phyloP scores from a whole-genome alignment of 1,140 invertebrate genomes.

The Zaprionus capensis region DNA sequence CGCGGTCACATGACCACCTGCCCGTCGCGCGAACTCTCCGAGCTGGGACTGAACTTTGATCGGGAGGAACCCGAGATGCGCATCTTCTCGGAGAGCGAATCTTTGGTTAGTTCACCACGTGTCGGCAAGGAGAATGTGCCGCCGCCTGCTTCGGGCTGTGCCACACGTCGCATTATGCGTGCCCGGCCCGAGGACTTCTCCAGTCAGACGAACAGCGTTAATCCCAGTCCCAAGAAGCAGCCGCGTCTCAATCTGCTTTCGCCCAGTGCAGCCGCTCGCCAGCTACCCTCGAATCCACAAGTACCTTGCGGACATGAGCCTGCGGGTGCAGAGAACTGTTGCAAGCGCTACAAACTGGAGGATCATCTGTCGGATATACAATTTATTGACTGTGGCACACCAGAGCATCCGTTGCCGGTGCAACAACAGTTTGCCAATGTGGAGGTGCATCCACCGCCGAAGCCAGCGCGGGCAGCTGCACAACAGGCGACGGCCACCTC shows the following conservation, averaged over 20 bases:
- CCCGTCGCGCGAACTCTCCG: slow-evolving; percentile 89
- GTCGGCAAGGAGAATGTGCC: slow-evolving; percentile 85
- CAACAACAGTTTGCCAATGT: slow-evolving; percentile 56
- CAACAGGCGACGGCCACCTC: background rate
- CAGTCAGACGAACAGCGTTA: slow-evolving; percentile 85
- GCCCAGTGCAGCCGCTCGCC: slow-evolving; percentile 70
- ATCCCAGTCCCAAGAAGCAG: slow-evolving; percentile 86
- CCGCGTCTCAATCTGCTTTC: slow-evolving; percentile 85
- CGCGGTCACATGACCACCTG: slow-evolving; percentile 83
- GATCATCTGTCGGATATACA: slow-evolving; percentile 87
- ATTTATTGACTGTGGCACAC: slow-evolving; percentile 88
- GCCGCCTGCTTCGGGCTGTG: slow-evolving; percentile 63
- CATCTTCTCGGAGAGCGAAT: slow-evolving; percentile 94
- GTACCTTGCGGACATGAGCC: slow-evolving; percentile 63
- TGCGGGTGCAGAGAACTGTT: slow-evolving; percentile 84
- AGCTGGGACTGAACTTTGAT: slow-evolving; percentile 92
- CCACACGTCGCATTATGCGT: slow-evolving; percentile 83
- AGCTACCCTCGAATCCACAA: slow-evolving; percentile 34
- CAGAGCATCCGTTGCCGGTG: slow-evolving; percentile 83
- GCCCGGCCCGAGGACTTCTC: slow-evolving; percentile 85
- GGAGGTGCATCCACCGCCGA: slow-evolving; percentile 80
- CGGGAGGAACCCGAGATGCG: slow-evolving; percentile 93
- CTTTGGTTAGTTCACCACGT: slow-evolving; percentile 86
- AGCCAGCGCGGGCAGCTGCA: slow-evolving; percentile 57
- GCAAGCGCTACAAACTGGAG: slow-evolving; percentile 87